phyloP scores from a whole-genome alignment of 2,113 vertebrate species.

The Catagonus wagneri region DNA sequence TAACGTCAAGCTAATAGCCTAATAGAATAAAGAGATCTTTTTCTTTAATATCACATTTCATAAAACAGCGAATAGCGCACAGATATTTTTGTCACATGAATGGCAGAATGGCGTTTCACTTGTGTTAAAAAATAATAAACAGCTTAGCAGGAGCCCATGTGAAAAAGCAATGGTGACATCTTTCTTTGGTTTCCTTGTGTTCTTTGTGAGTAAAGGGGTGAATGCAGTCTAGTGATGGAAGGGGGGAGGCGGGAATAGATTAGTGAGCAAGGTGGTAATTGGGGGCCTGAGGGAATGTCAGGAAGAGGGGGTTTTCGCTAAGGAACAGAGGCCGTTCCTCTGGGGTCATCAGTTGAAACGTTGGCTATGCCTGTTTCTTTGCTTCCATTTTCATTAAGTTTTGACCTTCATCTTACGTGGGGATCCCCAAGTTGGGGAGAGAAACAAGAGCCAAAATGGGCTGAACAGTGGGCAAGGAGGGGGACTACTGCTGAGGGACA shows the following conservation, averaged over 20 bases:
- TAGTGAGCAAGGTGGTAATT: not conserved
- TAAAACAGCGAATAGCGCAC: not conserved
- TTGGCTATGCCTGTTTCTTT: not conserved
- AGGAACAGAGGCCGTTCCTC: not conserved
- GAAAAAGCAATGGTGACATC: not conserved
- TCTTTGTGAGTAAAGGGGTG: not conserved
- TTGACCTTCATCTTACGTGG: not conserved
- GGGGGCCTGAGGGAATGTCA: not conserved
- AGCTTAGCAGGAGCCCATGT: not conserved
- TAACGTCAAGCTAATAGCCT: not conserved
- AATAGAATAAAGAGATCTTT: slow-evolving; percentile 32
- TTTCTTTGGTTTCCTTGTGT: not conserved
- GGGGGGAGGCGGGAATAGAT: not conserved
- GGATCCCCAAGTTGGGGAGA: not conserved
- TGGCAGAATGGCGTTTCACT: slow-evolving; percentile 40
- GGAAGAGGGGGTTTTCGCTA: no score
- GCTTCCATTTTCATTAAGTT: not conserved
- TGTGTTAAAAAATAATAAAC: slow-evolving; percentile 43
- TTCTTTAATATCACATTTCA: not conserved
- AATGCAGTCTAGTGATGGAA: not conserved
- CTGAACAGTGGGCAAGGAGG: not conserved
- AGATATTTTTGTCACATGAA: slow-evolving; percentile 38
- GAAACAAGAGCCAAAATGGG: not conserved
- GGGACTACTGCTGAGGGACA: not conserved
- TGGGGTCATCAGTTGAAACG: not conserved